A percentile compares a stretch with the other conserved stretches of the same genome.
phyloP scores from a whole-genome alignment of 1,140 invertebrate species.

The Paramacrobiotus metropolitanus region DNA sequence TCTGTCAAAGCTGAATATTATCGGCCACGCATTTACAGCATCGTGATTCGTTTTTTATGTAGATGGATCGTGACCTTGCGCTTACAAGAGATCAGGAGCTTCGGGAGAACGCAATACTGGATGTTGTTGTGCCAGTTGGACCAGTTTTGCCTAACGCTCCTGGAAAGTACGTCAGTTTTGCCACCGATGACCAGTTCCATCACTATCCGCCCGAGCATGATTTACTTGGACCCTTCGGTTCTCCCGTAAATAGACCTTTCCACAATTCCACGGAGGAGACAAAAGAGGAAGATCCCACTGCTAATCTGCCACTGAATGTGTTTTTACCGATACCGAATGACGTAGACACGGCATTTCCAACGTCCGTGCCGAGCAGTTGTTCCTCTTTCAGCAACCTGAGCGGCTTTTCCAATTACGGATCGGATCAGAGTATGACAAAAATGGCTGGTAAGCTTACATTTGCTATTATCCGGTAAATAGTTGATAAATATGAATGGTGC shows the following conservation, averaged over 20 bases:
- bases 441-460: too few species aligned
- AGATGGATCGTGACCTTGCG: too few species aligned
- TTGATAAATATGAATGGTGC: too few species aligned
- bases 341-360: neutral
- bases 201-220: neutral
- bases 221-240: neutral
- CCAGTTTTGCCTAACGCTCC: neutral
- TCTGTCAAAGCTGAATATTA: too few species aligned
- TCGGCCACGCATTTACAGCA: too few species aligned
- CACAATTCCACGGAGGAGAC: neutral
- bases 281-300: neutral
- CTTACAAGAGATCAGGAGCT: too few species aligned
- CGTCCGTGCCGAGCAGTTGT: neutral
- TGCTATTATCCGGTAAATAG: too few species aligned
- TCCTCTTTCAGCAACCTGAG: constrained; percentile 1
- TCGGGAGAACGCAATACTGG: too few species aligned
- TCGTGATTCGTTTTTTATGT: too few species aligned
- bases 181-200: neutral
- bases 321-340: neutral
- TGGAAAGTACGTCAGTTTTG: neutral
- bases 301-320: neutral
- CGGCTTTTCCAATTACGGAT: neutral
- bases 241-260: neutral
- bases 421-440: too few species aligned
- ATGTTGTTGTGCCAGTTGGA: too few species aligned